A percentile compares a stretch with the other conserved stretches of the same genome.
Evolutionary conservation across 2,888 invertebrate genomes (phyloP).

Genomic region (Xestoiulus laeticollis): DNA sequence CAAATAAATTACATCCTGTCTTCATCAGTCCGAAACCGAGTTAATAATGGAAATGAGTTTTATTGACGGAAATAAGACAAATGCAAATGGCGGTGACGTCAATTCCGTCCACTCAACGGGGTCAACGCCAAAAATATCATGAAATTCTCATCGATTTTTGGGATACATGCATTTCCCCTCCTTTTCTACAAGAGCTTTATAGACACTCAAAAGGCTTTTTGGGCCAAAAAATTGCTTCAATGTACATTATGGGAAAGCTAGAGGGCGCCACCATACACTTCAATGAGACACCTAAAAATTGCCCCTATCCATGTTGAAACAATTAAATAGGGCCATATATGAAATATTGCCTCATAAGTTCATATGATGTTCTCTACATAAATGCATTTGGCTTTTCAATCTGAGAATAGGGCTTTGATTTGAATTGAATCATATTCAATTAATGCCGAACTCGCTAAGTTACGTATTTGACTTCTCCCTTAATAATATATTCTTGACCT

Average conservation of each 20-base stretch:
- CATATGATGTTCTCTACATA: no score
- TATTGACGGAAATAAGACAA: slow-evolving; percentile 6
- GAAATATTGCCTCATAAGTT: no score
- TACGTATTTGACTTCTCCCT: background rate
- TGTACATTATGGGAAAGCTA: no score
- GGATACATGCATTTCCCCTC: background rate
- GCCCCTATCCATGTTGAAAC: no score
- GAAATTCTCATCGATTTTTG: background rate
- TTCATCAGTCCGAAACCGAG: slow-evolving; percentile 31
- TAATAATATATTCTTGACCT: background rate
- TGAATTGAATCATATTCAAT: no score
- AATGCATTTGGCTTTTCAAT: no score
- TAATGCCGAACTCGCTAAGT: no score
- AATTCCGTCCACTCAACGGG: background rate
- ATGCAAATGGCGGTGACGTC: background rate
- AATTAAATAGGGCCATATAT: no score
- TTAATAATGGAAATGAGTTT: slow-evolving; percentile 15
- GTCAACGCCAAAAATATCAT: background rate
- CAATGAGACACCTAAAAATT: no score
- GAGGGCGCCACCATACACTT: background rate
- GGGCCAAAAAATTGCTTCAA: no score
- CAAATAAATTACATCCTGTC: slow-evolving; percentile 37
- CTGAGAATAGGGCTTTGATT: no score
- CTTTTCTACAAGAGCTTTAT: no score
- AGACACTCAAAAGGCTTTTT: background rate